Evolutionary conservation across 2,888 invertebrate genomes (phyloP).

Genomic region (Platynereis dumerilii): DNA sequence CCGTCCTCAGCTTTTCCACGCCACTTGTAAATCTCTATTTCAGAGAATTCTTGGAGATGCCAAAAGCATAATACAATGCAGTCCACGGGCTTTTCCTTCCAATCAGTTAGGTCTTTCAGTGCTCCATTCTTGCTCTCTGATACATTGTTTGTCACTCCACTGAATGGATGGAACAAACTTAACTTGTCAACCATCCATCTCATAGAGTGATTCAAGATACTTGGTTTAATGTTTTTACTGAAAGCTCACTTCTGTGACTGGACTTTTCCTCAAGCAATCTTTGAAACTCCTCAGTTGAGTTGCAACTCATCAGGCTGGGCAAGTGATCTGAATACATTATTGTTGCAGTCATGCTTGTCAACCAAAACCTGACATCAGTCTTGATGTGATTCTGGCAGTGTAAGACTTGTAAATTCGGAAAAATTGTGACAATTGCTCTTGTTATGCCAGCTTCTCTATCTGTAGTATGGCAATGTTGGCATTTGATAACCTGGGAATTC

Average conservation of each 20-base stretch:
- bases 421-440: not conserved
- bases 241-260: constrained; percentile 1
- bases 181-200: not conserved
- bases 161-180: not conserved
- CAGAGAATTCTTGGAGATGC: not conserved
- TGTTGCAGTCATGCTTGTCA: too few species aligned
- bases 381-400: constrained; percentile 3
- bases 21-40: not conserved
- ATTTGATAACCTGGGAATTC: not conserved
- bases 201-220: not conserved
- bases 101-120: not conserved
- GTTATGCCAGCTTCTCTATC: not conserved
- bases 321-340: too few species aligned
- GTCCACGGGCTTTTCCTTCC: constrained; percentile 12
- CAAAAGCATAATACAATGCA: not conserved
- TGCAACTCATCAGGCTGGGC: not conserved
- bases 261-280: not conserved
- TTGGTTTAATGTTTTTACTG: not conserved
- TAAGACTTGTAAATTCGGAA: constrained; percentile 3
- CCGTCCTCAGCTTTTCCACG: not conserved
- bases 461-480: too few species aligned
- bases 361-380: not conserved
- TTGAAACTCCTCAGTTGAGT: constrained; percentile 1
- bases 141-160: constrained; percentile 4
- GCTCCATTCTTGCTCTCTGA: not conserved